Percentiles rank a stretch among this genome's conserved stretches.
Conservation (phyloP, 1,140 invertebrate species). For the Dendroctonus ponderosae region DNA sequence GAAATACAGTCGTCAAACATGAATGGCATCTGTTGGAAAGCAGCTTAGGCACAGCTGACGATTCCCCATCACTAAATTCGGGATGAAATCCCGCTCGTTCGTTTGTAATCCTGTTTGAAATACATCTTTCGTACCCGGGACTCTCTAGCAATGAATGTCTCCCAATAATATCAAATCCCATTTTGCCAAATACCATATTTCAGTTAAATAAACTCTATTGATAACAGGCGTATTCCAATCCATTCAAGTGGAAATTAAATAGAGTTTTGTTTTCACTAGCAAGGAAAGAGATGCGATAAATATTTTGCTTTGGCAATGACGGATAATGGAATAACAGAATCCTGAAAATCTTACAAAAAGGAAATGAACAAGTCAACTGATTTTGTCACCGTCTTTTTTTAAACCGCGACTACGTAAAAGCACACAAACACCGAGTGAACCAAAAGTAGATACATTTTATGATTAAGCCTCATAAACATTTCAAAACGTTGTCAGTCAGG, state of each 20-base stretch:
- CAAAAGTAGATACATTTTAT: too few relatives aligned
- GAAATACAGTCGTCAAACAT: too few relatives aligned
- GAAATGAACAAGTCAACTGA: too few relatives aligned
- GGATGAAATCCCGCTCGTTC: constrained; percentile 4
- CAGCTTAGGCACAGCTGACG: constrained; percentile 19
- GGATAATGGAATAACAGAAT: too few relatives aligned
- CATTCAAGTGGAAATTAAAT: constrained; percentile 19
- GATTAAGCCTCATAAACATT: too few relatives aligned
- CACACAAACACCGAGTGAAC: too few relatives aligned
- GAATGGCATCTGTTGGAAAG: constrained; percentile 8
- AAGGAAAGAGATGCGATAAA: too few relatives aligned
- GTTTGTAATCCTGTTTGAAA: constrained; percentile 21
- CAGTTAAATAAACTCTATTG: constrained; percentile 19
- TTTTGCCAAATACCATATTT: constrained; percentile 16
- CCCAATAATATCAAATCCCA: constrained; percentile 9
- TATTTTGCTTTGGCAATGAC: too few relatives aligned
- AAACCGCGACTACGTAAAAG: too few relatives aligned
- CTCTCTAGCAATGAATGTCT: constrained; percentile 7
- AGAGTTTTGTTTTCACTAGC: background rate
- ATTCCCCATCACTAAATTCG: constrained; percentile 13
- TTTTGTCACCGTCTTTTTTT: too few relatives aligned
- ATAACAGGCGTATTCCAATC: constrained; percentile 5
- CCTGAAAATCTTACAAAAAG: too few relatives aligned
- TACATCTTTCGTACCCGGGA: constrained; percentile 16
- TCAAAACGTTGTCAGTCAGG: too few relatives aligned